Percentiles rank a stretch among this genome's conserved stretches.
These are phyloP conservation scores for Andrena fulva DNA, from an alignment of 2,888 invertebrate species.

Conservation along the genomic window DNA sequence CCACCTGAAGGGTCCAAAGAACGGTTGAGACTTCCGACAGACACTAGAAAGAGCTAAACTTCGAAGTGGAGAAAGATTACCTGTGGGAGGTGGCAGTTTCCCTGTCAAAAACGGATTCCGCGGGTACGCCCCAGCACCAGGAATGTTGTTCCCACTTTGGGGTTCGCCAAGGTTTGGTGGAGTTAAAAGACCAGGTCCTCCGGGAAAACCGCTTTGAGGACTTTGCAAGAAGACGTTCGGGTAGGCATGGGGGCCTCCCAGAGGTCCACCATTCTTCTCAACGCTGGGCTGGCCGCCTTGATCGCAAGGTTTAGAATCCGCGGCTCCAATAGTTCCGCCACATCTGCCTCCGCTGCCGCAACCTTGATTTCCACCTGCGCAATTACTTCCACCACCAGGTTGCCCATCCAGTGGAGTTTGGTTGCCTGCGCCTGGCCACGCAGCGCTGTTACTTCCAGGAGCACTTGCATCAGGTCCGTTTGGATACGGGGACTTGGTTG, in stretches of 20 bases:
- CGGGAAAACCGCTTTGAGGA: neutral
- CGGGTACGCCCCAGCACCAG: neutral
- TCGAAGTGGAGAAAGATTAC: neutral
- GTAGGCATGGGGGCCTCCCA: neutral
- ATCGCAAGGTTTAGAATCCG: slow-evolving; percentile 16
- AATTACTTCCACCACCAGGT: neutral
- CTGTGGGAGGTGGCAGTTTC: neutral
- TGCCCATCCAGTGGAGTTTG: neutral
- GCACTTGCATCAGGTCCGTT: neutral
- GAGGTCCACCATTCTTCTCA: slow-evolving; percentile 7
- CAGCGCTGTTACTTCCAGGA: neutral
- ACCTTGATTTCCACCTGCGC: neutral
- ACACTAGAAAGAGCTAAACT: neutral
- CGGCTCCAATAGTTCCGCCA: neutral
- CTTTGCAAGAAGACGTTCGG: slow-evolving; percentile 3
- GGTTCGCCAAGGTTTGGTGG: neutral
- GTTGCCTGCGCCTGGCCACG: neutral
- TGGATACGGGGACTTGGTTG: slow-evolving; percentile 3
- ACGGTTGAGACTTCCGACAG: neutral
- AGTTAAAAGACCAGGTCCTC: neutral
- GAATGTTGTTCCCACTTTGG: neutral
- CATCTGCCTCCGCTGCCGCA: slow-evolving; percentile 12
- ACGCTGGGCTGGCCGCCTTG: neutral
- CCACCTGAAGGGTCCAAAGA: neutral
- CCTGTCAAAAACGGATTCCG: slow-evolving; percentile 55